Base-by-base conservation (phyloP, 2,888 invertebrate species). In the Ophion ventricosus region DNA sequence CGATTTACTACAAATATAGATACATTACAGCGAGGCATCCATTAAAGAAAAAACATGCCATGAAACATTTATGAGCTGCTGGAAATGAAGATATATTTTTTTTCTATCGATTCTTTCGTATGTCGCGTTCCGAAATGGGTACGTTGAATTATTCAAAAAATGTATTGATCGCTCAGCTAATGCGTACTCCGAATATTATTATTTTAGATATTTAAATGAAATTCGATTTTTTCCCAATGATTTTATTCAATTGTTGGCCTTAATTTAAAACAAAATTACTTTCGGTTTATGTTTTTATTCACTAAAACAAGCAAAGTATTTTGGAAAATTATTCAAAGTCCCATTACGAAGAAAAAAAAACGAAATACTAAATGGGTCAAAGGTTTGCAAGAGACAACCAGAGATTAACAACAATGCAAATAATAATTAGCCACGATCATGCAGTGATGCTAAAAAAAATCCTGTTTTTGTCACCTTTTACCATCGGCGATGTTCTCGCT, bases 401-500 rank as follows among this genome's bases (percentile, higher is more conserved):
- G n/a, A 66, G 20, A 83, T 56, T 3, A 67, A 77, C 67, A 81
- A 64, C 77, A 75, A 66, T 72, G 43, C n/a, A 35, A 76, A 76
- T 73, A 40, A 73, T 67, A 77, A 77, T 76, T 56, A 64, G 66
- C 61, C 49, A 84, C 83, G 82, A 72, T 84, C 87, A 87, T 89
- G 88, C 90, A 88, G 74, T 86, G 87, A 83, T 88, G 87, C 88
- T 87, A 88, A 88, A 87, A 82, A 89, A 82, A 88, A 86, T 88
- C 87, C 87, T 88, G 86, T 86, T 87, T 86, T 88, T 85, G 86
- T 88, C 88, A 88, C 88, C 89, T 88, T 88, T 90, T 89, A 90
- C 90, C 90, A 88, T 90, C 89, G 87, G 89, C 90, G 90, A 89
- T 90, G 89, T 87, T 89, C 90, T 90, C 90, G 90, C 87, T 89